Base-by-base conservation (phyloP, 2,888 invertebrate genomes). In the Rhingia campestris region DNA sequence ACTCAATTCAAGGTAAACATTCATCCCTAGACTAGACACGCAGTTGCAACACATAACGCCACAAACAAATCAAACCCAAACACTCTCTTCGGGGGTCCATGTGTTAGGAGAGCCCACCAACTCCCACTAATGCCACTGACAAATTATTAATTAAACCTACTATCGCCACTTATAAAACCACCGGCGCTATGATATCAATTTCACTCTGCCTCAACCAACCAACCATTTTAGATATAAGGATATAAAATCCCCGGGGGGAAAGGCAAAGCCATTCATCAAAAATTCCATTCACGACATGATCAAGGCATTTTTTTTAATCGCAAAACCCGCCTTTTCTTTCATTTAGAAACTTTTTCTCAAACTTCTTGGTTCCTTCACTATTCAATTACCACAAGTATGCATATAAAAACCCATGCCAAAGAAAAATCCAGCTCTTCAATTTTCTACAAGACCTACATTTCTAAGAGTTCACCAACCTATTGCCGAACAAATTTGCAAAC, bases 401-500 rank as follows among this genome's bases (percentile, higher is more conserved):
- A 22, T 33, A 33, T 1, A 30, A 7, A 49, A 12, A 58, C 2
- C 22, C 22, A 22, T 35, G 43, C 56, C 22, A 49, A 49, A 14
- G 22, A 43, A 53, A 33, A 10, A n/a, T 39, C 3, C 33, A 35
- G 4, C 56, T 63, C 35, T 51, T 41, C 30, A 64, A 58, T 72
- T 63, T 51, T 10, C 14, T 30, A 45, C 7, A 69, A 73, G 66
- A 81, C 76, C 70, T 72, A 72, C 32, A 59, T 81, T 76, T 59
- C 66, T 12, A 9, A 64, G 41, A 74, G 79, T 79, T 82, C 82
- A 79, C 67, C 82, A 79, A 82, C 79, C 82, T 79, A 37, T 73
- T 37, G 64, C 79, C 51, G 58, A 70, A 69, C 82, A 79, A 82
- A 82, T 79, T 82, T 73, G 79, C 82, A 82, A 82, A 73, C 79